Conservation (phyloP, 1,140 invertebrate genomes). For the Saccostrea echinata region DNA sequence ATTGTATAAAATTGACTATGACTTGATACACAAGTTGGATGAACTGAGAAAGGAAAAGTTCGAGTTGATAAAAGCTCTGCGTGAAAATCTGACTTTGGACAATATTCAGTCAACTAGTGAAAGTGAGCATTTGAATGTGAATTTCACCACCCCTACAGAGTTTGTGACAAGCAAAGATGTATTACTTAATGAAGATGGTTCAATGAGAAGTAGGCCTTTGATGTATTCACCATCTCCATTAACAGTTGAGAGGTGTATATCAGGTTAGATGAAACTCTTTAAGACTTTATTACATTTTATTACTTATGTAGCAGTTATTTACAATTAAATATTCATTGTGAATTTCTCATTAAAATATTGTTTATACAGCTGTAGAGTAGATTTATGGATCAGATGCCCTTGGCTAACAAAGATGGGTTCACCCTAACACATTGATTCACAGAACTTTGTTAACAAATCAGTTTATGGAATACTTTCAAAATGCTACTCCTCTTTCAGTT, state of each 20-base stretch:
- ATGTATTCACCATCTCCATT: no score
- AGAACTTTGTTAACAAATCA: no score
- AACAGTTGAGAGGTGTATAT: neutral
- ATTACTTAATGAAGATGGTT: no score
- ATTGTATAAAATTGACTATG: neutral
- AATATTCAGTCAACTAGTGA: neutral
- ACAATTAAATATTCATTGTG: neutral
- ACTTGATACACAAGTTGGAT: neutral
- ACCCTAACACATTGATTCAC: no score
- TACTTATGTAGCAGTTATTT: neutral
- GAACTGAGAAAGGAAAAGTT: neutral
- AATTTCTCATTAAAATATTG: neutral
- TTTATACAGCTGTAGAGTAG: no score
- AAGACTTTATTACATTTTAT: neutral
- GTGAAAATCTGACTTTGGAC: neutral
- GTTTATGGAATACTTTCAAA: no score
- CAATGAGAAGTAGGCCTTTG: no score
- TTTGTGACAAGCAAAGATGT: no score
- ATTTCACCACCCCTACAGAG: neutral
- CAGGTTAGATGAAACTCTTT: neutral
- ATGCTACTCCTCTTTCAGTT: no score
- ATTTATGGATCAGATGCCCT: no score
- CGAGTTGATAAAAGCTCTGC: neutral
- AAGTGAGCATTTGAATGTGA: neutral
- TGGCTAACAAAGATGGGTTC: no score